These are phyloP conservation scores for Arctia plantaginis DNA, from an alignment of 2,888 invertebrate species.

Conservation along the genomic window DNA sequence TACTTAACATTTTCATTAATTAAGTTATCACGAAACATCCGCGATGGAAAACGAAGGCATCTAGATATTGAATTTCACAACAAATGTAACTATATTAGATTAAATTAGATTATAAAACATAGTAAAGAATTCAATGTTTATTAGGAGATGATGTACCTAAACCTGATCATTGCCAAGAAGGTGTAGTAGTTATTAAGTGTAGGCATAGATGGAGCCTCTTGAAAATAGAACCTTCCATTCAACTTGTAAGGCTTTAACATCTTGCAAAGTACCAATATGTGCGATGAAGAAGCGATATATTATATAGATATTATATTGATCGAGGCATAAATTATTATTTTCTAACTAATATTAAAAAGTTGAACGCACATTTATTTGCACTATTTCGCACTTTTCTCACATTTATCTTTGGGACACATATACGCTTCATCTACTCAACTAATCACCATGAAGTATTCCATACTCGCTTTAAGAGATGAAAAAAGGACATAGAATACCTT, in stretches of 20 bases:
- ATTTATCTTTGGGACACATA: too few relatives aligned
- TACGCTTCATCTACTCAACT: too few relatives aligned
- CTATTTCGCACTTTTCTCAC: too few relatives aligned
- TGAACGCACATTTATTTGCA: too few relatives aligned
- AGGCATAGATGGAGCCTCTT: constrained; percentile 57
- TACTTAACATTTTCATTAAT: background rate
- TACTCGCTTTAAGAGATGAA: too few relatives aligned
- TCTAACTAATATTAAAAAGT: too few relatives aligned
- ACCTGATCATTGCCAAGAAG: background rate
- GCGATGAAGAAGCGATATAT: background rate
- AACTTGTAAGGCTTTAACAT: background rate
- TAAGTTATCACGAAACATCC: constrained; percentile 31
- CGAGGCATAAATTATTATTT: background rate
- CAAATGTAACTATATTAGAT: background rate
- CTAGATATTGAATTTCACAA: background rate
- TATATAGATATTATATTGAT: background rate
- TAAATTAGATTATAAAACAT: background rate
- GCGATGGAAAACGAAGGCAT: background rate
- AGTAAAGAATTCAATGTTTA: background rate
- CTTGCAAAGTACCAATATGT: background rate
- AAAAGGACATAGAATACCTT: too few relatives aligned
- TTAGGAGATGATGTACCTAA: background rate
- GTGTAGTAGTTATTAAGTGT: constrained; percentile 27
- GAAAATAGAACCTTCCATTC: constrained; percentile 41
- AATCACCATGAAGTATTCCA: too few relatives aligned